Base-by-base conservation (phyloP, 1,140 invertebrate genomes). In the Trachymyrmex septentrionalis region DNA sequence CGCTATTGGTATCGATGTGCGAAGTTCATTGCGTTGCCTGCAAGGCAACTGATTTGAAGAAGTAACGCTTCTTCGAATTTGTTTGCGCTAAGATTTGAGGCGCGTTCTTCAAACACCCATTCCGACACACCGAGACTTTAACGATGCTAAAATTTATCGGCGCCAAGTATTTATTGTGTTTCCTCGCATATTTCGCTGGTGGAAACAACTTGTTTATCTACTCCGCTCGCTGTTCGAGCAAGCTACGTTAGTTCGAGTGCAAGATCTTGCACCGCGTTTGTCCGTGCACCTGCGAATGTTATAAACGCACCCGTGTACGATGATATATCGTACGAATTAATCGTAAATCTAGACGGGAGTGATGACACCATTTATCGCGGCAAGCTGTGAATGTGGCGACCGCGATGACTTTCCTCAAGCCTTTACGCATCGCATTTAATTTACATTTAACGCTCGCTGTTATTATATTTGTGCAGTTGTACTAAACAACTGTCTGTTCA, bases 141-240 rank as follows among this genome's bases (percentile, higher is more conserved):
- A 71, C 24, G 80, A 82, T 19, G 76, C 27, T 30, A 21, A 67
- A 80, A 84, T 84, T 84, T 84, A 84, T 84, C n/a, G 69, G 19
- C 55, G 38, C n/a, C 2, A 61, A 24, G 57, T 84, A 84, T 84
- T 84, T 61, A 63, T 72, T 55, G 6, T 72, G 27, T 16, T 30
- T 57, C 12, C 38, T 10, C 78, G 24, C 27, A 21, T 61, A 71
- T 38, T 84, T 44, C 2, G 48, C 34, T 21, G 24, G 38, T 82
- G 16, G 38, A 50, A 84, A 30, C 55, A 48, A 61, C 38, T 30
- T 55, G 67, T 63, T 61, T 21, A 38, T 81, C 21, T 14, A 30
- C 55, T 48, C n/a, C 21, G 27, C 78, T 59, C 7, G 77, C 14
- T 48, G n/a, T 19, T 19, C 61, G 61, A 66, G 19, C 16, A 30